phyloP scores from a whole-genome alignment of 2,888 invertebrate genomes.

The Plagodis dolabraria region DNA sequence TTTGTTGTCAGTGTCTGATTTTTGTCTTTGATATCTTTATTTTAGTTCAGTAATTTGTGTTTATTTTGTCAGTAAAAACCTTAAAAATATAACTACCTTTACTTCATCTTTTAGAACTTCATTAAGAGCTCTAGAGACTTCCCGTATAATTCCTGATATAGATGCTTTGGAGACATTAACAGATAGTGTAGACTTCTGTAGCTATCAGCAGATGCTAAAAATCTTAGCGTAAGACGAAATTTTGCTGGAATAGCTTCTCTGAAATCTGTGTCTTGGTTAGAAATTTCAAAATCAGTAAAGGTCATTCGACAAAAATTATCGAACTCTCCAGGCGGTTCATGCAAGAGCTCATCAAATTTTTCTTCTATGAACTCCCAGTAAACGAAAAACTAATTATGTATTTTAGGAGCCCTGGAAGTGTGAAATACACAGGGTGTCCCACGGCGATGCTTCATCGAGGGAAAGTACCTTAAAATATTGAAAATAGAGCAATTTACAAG shows the following conservation, averaged over 20 bases:
- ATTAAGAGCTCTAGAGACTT: slow-evolving; percentile 46
- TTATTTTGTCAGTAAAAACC: slow-evolving; percentile 20
- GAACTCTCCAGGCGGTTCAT: slow-evolving; percentile 47
- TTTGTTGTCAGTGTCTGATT: slow-evolving; percentile 23
- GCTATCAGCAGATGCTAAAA: slow-evolving; percentile 40
- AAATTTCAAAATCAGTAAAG: slow-evolving; percentile 46
- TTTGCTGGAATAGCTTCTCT: slow-evolving; percentile 39
- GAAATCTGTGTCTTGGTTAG: slow-evolving; percentile 46
- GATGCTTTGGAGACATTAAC: slow-evolving; percentile 43
- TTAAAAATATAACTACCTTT: slow-evolving; percentile 37
- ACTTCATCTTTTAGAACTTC: slow-evolving; percentile 43
- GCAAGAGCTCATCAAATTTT: slow-evolving; percentile 40
- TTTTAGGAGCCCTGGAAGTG: slow-evolving; percentile 28
- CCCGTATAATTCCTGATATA: too few relatives aligned
- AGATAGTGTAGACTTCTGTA: slow-evolving; percentile 40
- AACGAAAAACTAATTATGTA: slow-evolving; percentile 23
- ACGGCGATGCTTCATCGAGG: slow-evolving; percentile 28
- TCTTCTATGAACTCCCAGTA: slow-evolving; percentile 40
- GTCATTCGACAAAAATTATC: slow-evolving; percentile 44
- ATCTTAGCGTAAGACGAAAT: slow-evolving; percentile 48
- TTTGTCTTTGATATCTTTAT: too few relatives aligned
- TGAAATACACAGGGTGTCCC: slow-evolving; percentile 30
- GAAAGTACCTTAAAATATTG: slow-evolving; percentile 27
- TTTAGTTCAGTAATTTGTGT: slow-evolving; percentile 19
- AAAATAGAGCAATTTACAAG: slow-evolving; percentile 30